Base-by-base conservation (phyloP, 2,888 invertebrate species). In the Neoitamus cyanurus region DNA sequence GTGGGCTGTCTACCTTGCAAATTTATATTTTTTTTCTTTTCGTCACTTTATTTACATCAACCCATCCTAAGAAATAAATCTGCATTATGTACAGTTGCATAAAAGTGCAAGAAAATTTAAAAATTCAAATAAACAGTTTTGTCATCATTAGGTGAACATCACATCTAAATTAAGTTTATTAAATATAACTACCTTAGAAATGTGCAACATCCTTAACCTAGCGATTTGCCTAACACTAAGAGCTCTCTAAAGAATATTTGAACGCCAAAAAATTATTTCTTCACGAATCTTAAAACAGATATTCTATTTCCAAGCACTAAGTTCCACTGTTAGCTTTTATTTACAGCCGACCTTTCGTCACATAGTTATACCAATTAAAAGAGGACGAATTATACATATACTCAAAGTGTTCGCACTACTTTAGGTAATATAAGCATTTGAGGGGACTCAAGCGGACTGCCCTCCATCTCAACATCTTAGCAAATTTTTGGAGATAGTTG, bases 41-140 rank as follows among this genome's bases (percentile, higher is more conserved):
- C 20, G n/a, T 34, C 36, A 69, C 36, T 25, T 69, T 82, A 82
- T 82, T 28, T 82, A 68, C 69, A 69, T 36, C 28, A 78, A 48
- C 75, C 37, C 75, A 75, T 20, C 42, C 25, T 42, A 75, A 75
- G 28, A 42, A 58, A 58, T 58, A 30, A 20, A 42, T 42, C 28
- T 42, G 20, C 30, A 20, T 75, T 75, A 75, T 75, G 46, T 75
- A 75, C 75, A 75, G 2, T 42, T 75, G 75, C 75, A 42, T 75
- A 42, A 75, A 75, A 75, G 75, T 75, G 75, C 75, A 75, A 42
- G 37, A 75, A 75, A 20, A 58, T 58, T 58, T 1, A 58, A 25
- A 58, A 75, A 75, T 75, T 30, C 75, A 75, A 75, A 42, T 75
- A n/a, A 75, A 75, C 75, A 58, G 42, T 42, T 34, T 75, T 75